Evolutionary conservation across 2,888 invertebrate species (phyloP).

Genomic region (Mesochorus sp.): DNA sequence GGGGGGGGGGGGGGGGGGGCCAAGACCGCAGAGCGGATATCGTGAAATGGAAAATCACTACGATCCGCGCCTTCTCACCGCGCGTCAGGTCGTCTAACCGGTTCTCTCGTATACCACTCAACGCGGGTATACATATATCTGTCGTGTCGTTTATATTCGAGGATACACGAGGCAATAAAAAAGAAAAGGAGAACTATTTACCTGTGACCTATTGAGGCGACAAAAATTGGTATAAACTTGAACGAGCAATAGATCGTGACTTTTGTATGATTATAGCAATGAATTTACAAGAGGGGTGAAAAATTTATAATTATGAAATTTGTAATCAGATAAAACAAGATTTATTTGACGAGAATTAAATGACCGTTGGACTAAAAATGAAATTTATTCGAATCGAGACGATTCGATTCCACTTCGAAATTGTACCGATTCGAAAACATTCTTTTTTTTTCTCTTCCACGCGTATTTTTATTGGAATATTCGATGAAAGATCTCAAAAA

Average conservation of each 20-base stretch:
- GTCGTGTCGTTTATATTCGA: constrained; percentile 38
- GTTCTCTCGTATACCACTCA: constrained; percentile 36
- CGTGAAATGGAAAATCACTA: constrained; percentile 59
- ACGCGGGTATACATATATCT: not conserved
- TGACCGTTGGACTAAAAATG: too few relatives aligned
- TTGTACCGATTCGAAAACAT: too few relatives aligned
- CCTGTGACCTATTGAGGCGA: constrained; percentile 25
- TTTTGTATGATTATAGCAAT: not conserved
- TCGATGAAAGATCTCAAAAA: not conserved
- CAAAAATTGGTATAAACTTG: not conserved
- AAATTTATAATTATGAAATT: too few relatives aligned
- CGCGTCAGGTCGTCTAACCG: constrained; percentile 52
- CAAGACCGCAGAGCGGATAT: constrained; percentile 17
- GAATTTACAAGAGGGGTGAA: not conserved
- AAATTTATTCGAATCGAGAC: too few relatives aligned
- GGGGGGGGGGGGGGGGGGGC: not conserved
- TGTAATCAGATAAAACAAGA: too few relatives aligned
- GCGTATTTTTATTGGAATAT: too few relatives aligned
- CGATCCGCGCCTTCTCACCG: constrained; percentile 26
- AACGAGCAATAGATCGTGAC: not conserved
- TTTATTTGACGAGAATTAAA: too few relatives aligned
- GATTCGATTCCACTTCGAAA: too few relatives aligned
- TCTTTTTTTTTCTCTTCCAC: too few relatives aligned
- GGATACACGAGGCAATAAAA: constrained; percentile 23
- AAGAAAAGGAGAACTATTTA: not conserved